These are phyloP conservation scores for Cetoscarus ocellatus DNA, from an alignment of 2,797 vertebrate species.

Conservation along the genomic window DNA sequence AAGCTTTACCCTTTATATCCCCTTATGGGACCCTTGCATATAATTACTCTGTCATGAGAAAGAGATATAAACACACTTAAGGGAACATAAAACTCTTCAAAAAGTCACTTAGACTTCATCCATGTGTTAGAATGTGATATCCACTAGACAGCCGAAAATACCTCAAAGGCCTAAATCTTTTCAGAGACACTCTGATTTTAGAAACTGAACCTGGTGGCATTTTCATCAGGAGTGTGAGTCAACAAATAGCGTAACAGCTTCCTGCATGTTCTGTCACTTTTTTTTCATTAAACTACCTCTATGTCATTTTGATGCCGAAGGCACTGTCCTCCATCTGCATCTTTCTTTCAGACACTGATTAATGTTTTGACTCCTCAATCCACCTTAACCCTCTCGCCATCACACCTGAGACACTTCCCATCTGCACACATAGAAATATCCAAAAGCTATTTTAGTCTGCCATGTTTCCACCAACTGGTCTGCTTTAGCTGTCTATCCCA, in stretches of 20 bases:
- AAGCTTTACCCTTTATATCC: too few relatives aligned
- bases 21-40: too few relatives aligned
- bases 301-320: background rate
- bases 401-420: conserved; percentile 14
- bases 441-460: background rate
- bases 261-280: background rate
- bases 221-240: conserved; percentile 16
- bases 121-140: too few relatives aligned
- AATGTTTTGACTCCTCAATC: background rate
- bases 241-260: conserved; percentile 5
- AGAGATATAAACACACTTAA: too few relatives aligned
- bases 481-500: conserved; percentile 7
- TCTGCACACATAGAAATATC: background rate
- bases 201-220: conserved; percentile 1
- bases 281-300: background rate
- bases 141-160: conserved; percentile 2
- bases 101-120: too few relatives aligned
- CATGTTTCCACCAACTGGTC: conserved; percentile 5
- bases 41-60: too few relatives aligned
- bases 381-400: background rate
- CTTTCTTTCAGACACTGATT: conserved; percentile 10
- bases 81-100: too few relatives aligned
- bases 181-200: conserved; percentile 4
- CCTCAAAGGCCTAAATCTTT: conserved; percentile 3
- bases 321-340: background rate